phyloP scores from a whole-genome alignment of 2,113 vertebrate genomes.

The Marcusenius ussheri region DNA sequence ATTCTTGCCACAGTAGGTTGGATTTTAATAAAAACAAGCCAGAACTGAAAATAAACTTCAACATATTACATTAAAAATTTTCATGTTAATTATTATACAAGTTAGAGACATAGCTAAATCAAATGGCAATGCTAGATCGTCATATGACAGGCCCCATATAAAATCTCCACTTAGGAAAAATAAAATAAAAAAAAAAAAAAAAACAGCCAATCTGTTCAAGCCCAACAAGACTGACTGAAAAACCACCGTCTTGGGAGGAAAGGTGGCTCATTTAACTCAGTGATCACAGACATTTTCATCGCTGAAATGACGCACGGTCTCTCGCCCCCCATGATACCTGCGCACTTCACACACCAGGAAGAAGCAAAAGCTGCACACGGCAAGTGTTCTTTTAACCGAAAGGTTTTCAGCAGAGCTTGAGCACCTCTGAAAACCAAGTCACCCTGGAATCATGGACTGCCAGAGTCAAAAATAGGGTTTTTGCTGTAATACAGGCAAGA shows the following conservation, averaged over 20 bases:
- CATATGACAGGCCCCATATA: not conserved
- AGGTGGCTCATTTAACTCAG: not conserved
- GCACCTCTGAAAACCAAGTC: not conserved
- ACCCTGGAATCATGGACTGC: not conserved
- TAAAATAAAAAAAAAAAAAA: not conserved
- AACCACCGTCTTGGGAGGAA: not conserved
- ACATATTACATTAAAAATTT: not conserved
- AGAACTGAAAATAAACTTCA: not conserved
- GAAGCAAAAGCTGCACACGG: not conserved
- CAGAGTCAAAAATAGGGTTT: not conserved
- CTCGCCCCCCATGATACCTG: not conserved
- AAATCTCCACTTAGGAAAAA: not conserved
- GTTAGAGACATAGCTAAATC: not conserved
- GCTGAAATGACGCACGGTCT: not conserved
- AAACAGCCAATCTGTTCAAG: not conserved
- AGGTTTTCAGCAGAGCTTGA: not conserved
- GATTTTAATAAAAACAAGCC: not conserved
- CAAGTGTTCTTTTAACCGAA: not conserved
- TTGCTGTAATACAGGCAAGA: not conserved
- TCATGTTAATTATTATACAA: not conserved
- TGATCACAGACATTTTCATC: not conserved
- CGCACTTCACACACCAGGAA: not conserved
- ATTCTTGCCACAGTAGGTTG: not conserved
- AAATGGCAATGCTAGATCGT: not conserved
- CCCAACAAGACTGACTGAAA: not conserved